A percentile compares a stretch with the other conserved stretches of the same genome.
Conservation (phyloP, 1,140 invertebrate species). For the Sinella curviseta region DNA sequence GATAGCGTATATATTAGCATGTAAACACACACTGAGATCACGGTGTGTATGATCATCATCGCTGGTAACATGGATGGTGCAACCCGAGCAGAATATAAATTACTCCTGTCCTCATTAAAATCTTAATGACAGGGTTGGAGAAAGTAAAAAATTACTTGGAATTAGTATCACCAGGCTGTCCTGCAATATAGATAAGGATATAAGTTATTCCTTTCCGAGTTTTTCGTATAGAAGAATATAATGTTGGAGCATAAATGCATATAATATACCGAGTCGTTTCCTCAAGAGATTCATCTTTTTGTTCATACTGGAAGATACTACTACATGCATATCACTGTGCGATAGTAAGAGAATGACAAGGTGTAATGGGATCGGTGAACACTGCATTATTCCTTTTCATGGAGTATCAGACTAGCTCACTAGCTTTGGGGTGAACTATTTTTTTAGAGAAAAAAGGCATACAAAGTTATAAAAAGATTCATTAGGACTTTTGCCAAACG, state of each 20-base stretch:
- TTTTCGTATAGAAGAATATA: neutral
- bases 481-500: neutral
- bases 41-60: neutral
- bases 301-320: neutral
- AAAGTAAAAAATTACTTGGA: constrained; percentile 19
- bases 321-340: neutral
- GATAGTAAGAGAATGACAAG: neutral
- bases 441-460: neutral
- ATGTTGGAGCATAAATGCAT: neutral
- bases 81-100: constrained; percentile 15
- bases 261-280: neutral
- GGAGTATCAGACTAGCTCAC: neutral
- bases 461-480: neutral
- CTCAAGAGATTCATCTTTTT: neutral
- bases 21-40: too few species aligned
- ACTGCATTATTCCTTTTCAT: neutral
- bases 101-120: constrained; percentile 26
- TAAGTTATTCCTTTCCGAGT: too few species aligned
- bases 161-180: constrained; percentile 10
- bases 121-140: constrained; percentile 15
- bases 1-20: too few species aligned
- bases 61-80: neutral
- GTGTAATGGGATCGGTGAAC: neutral
- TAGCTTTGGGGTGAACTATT: neutral
- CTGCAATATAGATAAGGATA: neutral